phyloP scores from a whole-genome alignment of 2,797 vertebrate genomes.

The Toxotes lorentzi region DNA sequence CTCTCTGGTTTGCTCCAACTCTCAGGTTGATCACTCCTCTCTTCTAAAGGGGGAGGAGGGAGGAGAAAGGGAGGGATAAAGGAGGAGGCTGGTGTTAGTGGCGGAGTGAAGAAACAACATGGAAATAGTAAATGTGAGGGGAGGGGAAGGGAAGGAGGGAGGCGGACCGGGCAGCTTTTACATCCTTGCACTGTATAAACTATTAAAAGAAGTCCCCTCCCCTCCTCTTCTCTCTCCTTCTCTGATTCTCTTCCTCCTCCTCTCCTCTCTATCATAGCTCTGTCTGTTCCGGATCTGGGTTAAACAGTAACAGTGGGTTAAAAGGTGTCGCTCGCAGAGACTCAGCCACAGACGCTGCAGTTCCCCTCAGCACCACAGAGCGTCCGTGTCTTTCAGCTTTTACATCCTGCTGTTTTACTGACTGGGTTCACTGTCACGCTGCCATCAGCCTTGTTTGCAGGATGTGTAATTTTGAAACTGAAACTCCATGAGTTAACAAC shows the following conservation, averaged over 20 bases:
- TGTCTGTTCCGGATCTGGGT: slow-evolving; percentile 25
- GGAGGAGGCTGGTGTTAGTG: slow-evolving; percentile 42
- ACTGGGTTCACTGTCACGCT: no score
- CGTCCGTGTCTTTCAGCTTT: no score
- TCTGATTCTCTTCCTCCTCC: neutral
- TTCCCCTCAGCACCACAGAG: no score
- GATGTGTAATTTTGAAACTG: no score
- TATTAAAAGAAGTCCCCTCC: slow-evolving; percentile 55
- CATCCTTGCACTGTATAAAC: slow-evolving; percentile 60
- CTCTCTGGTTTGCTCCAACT: slow-evolving; percentile 81
- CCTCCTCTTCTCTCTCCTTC: neutral
- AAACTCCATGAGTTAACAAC: no score
- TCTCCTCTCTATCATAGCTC: slow-evolving; percentile 29
- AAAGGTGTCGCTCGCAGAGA: no score
- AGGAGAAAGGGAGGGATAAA: slow-evolving; percentile 67
- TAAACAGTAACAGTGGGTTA: no score
- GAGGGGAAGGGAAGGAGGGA: slow-evolving; percentile 33
- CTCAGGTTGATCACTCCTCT: slow-evolving; percentile 83
- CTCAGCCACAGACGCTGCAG: no score
- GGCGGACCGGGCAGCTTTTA: slow-evolving; percentile 47
- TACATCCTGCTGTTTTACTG: no score
- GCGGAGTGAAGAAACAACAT: slow-evolving; percentile 55
- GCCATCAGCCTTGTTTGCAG: no score
- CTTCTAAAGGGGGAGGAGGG: slow-evolving; percentile 67
- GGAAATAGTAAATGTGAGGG: slow-evolving; percentile 66